A percentile compares a stretch with the other conserved stretches of the same genome.
phyloP scores from a whole-genome alignment of 2,797 vertebrate genomes.

The Tenualosa ilisha region DNA sequence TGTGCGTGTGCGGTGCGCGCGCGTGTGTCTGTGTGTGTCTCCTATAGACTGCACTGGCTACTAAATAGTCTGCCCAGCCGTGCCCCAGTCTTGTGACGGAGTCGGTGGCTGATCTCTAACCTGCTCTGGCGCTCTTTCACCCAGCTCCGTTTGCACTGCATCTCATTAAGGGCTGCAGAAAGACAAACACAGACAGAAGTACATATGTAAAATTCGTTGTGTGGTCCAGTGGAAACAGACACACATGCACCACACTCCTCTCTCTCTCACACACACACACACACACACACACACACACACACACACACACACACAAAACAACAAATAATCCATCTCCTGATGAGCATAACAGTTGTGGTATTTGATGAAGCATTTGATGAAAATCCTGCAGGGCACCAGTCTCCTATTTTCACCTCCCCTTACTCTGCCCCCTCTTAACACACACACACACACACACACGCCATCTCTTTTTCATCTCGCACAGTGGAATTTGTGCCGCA shows the following conservation, averaged over 20 bases:
- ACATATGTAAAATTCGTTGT: background rate
- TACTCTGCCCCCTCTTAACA: background rate
- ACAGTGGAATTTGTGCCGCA: slow-evolving; percentile 7
- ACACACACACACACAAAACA: slow-evolving; percentile 12
- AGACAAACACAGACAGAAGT: background rate
- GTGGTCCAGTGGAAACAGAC: background rate
- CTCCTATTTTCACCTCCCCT: background rate
- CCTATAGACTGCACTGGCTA: background rate
- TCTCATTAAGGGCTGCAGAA: background rate
- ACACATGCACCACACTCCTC: background rate
- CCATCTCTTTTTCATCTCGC: background rate
- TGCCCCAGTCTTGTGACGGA: background rate
- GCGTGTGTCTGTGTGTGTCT: no score
- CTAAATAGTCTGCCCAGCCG: background rate
- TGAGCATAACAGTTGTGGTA: slow-evolving; percentile 6
- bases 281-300: background rate
- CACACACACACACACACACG: background rate
- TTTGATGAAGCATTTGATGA: slow-evolving; percentile 20
- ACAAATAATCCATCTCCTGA: slow-evolving; percentile 9
- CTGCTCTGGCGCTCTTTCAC: background rate
- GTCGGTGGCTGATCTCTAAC: background rate
- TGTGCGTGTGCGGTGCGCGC: no score
- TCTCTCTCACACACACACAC: background rate
- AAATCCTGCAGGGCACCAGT: background rate
- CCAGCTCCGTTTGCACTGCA: background rate